phyloP scores from a whole-genome alignment of 2,888 invertebrate species.

The Nomada lathburiana region DNA sequence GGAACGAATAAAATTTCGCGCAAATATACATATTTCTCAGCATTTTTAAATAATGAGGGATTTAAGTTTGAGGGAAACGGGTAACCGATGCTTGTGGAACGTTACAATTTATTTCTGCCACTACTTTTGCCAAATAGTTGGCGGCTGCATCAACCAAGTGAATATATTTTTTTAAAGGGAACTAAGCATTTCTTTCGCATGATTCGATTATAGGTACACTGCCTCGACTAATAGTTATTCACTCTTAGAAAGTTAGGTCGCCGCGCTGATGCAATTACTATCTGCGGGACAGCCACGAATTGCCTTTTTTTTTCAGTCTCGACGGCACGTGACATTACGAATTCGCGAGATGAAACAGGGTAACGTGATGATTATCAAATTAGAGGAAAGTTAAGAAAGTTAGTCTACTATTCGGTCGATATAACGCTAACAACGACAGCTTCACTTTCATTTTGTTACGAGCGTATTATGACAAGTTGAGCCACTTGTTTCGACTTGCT shows the following conservation, averaged over 20 bases:
- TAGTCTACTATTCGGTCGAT: conserved; percentile 63
- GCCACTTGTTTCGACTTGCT: conserved; percentile 45
- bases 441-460: conserved; percentile 65
- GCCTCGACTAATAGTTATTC: conserved; percentile 1
- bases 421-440: conserved; percentile 32
- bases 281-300: conserved; percentile 21
- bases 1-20: background rate
- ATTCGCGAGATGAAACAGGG: conserved; percentile 52
- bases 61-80: background rate
- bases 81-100: background rate
- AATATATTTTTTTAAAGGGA: background rate
- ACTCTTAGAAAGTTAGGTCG: conserved; percentile 47
- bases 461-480: conserved; percentile 49
- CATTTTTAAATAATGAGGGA: background rate
- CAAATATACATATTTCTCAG: too few species aligned
- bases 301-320: conserved; percentile 9
- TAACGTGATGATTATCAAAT: conserved; percentile 66
- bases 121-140: too few species aligned
- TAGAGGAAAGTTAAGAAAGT: conserved; percentile 75
- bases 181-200: background rate
- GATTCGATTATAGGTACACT: background rate
- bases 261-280: conserved; percentile 3
- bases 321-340: conserved; percentile 51
- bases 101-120: too few species aligned
- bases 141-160: background rate